These are phyloP conservation scores for Panonychus citri DNA, from an alignment of 1,140 invertebrate species.

Conservation along the genomic window DNA sequence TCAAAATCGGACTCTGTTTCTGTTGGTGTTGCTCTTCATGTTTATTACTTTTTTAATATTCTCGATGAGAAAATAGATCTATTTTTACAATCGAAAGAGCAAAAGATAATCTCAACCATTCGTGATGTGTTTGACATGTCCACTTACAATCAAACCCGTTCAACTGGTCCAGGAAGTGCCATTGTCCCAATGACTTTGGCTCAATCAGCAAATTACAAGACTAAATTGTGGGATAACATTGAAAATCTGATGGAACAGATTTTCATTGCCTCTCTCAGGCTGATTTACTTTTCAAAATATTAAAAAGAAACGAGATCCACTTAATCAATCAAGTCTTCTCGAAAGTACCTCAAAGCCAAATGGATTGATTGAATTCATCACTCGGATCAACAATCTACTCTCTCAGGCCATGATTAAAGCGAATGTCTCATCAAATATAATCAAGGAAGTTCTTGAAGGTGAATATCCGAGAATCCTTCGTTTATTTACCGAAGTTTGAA, in stretches of 20 bases:
- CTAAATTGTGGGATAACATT: conserved; percentile 48
- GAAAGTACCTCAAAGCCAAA: conserved; percentile 20
- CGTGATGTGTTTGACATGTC: not conserved
- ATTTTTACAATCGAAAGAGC: conserved; percentile 16
- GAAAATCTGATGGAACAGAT: conserved; percentile 47
- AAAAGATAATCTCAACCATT: not conserved
- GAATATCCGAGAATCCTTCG: conserved; percentile 65
- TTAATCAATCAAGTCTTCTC: conserved; percentile 28
- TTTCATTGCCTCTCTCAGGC: conserved; percentile 38
- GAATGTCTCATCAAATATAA: conserved; percentile 31
- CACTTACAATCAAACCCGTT: not conserved
- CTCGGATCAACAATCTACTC: conserved; percentile 12
- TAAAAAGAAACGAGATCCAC: conserved; percentile 30
- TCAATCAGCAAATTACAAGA: conserved; percentile 41
- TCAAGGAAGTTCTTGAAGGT: conserved; percentile 64
- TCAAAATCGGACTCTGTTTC: conserved; percentile 38
- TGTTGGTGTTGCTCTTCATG: conserved; percentile 39
- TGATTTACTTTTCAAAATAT: conserved; percentile 23
- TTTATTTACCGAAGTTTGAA: conserved; percentile 38
- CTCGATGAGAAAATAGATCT: conserved; percentile 32
- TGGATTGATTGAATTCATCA: conserved; percentile 14
- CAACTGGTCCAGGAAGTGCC: conserved; percentile 37
- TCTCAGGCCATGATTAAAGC: conserved; percentile 10
- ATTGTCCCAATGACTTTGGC: conserved; percentile 32
- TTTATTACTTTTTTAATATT: conserved; percentile 42